phyloP scores from a whole-genome alignment of 2,113 vertebrate genomes.

The Dicaeum eximium region DNA sequence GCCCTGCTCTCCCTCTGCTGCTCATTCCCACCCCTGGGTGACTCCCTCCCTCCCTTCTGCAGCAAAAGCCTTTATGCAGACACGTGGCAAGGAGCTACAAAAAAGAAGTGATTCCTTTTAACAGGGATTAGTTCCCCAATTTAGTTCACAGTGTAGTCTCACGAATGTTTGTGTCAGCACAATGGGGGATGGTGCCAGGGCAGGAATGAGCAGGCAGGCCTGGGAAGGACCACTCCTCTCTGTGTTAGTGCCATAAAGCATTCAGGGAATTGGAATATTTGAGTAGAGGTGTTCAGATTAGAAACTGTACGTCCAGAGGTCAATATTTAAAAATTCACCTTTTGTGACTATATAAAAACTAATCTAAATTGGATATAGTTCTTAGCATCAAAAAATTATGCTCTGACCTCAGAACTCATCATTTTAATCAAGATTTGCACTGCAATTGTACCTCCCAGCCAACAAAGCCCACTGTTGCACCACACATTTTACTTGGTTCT shows the following conservation, averaged over 20 bases:
- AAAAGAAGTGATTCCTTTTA: conserved; percentile 17
- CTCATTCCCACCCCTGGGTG: neutral
- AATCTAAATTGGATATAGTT: neutral
- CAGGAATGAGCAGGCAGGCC: neutral
- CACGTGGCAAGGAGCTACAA: conserved; percentile 14
- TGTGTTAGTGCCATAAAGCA: neutral
- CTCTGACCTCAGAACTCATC: neutral
- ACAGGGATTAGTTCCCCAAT: conserved; percentile 26
- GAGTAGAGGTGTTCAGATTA: neutral
- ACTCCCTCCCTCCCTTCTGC: neutral
- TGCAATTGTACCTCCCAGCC: neutral
- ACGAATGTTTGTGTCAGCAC: conserved; percentile 18
- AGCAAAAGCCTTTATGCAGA: neutral
- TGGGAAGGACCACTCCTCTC: neutral
- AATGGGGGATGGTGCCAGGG: neutral
- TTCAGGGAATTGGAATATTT: neutral
- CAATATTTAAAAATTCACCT: rapidly evolving
- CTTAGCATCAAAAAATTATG: neutral
- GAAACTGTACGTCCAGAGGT: neutral
- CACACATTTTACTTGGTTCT: neutral
- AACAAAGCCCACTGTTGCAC: neutral
- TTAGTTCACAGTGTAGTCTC: neutral
- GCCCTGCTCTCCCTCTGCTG: neutral
- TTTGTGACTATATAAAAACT: neutral
- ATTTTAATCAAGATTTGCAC: neutral